These are phyloP conservation scores for Andrena praecox DNA, from an alignment of 2,888 invertebrate genomes.

Conservation along the genomic window DNA sequence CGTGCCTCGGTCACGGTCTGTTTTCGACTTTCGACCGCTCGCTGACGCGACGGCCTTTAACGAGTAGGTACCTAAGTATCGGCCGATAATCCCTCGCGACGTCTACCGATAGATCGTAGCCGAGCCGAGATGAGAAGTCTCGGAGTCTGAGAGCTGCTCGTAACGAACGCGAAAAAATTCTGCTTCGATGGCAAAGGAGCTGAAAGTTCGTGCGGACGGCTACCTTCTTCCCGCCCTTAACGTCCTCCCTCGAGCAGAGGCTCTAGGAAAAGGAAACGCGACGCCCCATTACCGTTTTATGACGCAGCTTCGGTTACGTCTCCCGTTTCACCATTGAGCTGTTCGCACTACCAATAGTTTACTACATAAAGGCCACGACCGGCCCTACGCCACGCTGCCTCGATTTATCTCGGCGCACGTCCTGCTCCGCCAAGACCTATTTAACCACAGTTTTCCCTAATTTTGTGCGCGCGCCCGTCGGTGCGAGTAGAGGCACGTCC, in stretches of 20 bases:
- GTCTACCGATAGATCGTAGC: background rate
- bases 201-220: slow-evolving; percentile 37
- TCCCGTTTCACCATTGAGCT: slow-evolving; percentile 84
- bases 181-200: slow-evolving; percentile 30
- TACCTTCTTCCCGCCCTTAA: slow-evolving; percentile 65
- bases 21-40: slow-evolving; percentile 37
- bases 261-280: slow-evolving; percentile 82
- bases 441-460: background rate
- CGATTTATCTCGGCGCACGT: slow-evolving; percentile 75
- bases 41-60: slow-evolving; percentile 19
- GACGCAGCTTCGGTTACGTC: slow-evolving; percentile 83
- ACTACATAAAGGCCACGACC: slow-evolving; percentile 79
- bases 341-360: slow-evolving; percentile 83
- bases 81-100: background rate
- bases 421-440: slow-evolving; percentile 4
- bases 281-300: slow-evolving; percentile 85
- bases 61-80: background rate
- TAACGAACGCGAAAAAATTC: slow-evolving; percentile 4
- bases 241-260: slow-evolving; percentile 62
- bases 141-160: background rate
- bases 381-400: slow-evolving; percentile 65
- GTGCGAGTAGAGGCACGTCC: background rate
- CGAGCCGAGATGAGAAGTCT: no score
- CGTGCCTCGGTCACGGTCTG: slow-evolving; percentile 75
- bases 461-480: background rate